Conservation (phyloP, 2,888 invertebrate genomes). For the Ischnura elegans region DNA sequence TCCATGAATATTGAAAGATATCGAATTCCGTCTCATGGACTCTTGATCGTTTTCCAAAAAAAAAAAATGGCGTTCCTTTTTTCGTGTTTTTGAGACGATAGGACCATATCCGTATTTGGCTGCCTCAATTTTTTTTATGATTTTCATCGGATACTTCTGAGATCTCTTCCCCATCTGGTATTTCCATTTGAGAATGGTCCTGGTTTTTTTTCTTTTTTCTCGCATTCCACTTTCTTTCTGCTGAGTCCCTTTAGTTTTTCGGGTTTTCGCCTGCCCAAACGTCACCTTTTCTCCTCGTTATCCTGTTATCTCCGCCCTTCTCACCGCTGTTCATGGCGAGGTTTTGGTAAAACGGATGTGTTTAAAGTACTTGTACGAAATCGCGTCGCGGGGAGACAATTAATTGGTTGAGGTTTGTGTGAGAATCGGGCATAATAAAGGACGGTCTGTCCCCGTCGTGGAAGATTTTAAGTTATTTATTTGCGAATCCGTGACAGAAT, state of each 20-base stretch:
- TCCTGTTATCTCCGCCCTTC: not conserved
- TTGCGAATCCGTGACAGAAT: not conserved
- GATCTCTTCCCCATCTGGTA: not conserved
- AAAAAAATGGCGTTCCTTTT: not conserved
- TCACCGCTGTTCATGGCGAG: not conserved
- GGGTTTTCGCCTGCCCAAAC: not conserved
- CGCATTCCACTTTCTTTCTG: not conserved
- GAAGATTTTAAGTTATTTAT: not conserved
- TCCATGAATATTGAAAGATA: conserved; percentile 35
- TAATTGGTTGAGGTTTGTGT: not conserved
- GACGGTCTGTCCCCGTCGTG: not conserved
- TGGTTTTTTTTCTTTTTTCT: not conserved
- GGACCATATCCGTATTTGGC: conserved; percentile 4
- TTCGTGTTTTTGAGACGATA: not conserved
- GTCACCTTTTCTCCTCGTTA: not conserved
- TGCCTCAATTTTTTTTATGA: not conserved
- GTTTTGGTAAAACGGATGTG: not conserved
- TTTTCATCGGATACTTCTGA: not conserved
- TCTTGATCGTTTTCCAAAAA: not conserved
- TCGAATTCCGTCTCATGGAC: not conserved
- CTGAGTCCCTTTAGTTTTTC: not conserved
- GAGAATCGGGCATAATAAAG: not conserved
- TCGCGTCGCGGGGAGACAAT: not conserved
- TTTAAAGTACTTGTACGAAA: not conserved
- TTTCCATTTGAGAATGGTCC: not conserved